Evolutionary conservation across 1,140 invertebrate species (phyloP).

Genomic region (Pygmarrhopalites habei): DNA sequence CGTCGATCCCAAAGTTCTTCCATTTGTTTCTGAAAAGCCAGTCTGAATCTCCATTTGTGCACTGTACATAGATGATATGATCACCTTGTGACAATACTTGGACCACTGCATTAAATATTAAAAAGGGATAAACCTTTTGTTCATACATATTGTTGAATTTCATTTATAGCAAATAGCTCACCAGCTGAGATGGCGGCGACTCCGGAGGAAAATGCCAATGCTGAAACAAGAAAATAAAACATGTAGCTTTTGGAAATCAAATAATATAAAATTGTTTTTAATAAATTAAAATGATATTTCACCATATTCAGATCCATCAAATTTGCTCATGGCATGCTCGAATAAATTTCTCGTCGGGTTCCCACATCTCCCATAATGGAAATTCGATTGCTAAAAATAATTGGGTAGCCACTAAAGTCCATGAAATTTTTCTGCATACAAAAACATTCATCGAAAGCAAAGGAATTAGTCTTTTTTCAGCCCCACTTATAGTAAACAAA

Average conservation of each 20-base stretch:
- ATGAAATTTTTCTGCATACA: no score
- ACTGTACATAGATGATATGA: conserved; percentile 84
- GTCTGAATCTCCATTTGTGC: conserved; percentile 78
- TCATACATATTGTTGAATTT: no score
- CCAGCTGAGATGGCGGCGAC: conserved; percentile 72
- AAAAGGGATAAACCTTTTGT: no score
- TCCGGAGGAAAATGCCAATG: conserved; percentile 79
- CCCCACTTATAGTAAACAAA: not conserved
- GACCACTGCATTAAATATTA: no score
- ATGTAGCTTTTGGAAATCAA: no score
- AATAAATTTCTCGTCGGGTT: conserved; percentile 88
- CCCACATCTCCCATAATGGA: conserved; percentile 85
- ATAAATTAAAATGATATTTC: not conserved
- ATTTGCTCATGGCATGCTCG: conserved; percentile 77
- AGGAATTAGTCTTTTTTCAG: not conserved
- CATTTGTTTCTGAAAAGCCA: conserved; percentile 37
- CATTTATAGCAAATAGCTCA: no score
- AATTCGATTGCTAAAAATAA: no score
- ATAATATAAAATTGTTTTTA: not conserved
- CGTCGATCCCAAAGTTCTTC: conserved; percentile 34
- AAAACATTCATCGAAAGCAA: not conserved
- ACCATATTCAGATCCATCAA: no score
- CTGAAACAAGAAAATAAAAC: conserved; percentile 38
- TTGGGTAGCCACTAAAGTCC: not conserved
- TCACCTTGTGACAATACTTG: conserved; percentile 75